Conservation (phyloP, 2,888 invertebrate species). For the Phania funesta region DNA sequence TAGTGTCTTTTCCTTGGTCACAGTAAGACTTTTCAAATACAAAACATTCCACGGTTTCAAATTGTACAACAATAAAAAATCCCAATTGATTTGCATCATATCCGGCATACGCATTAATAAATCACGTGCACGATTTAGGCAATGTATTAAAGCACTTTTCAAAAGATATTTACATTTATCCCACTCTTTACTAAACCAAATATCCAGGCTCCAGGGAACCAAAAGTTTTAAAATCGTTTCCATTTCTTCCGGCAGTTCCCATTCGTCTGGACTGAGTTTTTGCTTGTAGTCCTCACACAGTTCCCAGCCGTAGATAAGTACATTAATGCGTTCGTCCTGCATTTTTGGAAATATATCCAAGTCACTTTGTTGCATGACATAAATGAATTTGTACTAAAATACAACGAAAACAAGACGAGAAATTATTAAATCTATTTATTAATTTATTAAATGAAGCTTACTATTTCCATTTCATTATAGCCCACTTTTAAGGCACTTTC, state of each 20-base stretch:
- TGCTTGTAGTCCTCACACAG: constrained; percentile 69
- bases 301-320: constrained; percentile 75
- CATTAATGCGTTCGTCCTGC: constrained; percentile 72
- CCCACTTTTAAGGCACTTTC: constrained; percentile 72
- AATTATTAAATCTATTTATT: neutral
- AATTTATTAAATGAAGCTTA: constrained; percentile 60
- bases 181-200: constrained; percentile 77
- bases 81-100: constrained; percentile 73
- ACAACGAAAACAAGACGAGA: neutral
- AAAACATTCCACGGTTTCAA: constrained; percentile 72
- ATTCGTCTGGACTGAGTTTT: constrained; percentile 41
- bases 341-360: constrained; percentile 73
- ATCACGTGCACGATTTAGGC: constrained; percentile 68
- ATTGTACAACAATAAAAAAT: constrained; percentile 72
- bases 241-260: constrained; percentile 63
- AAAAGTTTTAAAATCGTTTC: constrained; percentile 70
- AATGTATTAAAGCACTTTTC: constrained; percentile 70
- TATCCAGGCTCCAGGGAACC: constrained; percentile 73
- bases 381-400: constrained; percentile 71
- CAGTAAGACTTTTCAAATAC: constrained; percentile 70
- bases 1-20: constrained; percentile 53
- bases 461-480: constrained; percentile 75
- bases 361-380: constrained; percentile 70
- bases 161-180: constrained; percentile 67
- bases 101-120: constrained; percentile 69